phyloP scores from a whole-genome alignment of 2,888 invertebrate species.

The Volucella inflata region DNA sequence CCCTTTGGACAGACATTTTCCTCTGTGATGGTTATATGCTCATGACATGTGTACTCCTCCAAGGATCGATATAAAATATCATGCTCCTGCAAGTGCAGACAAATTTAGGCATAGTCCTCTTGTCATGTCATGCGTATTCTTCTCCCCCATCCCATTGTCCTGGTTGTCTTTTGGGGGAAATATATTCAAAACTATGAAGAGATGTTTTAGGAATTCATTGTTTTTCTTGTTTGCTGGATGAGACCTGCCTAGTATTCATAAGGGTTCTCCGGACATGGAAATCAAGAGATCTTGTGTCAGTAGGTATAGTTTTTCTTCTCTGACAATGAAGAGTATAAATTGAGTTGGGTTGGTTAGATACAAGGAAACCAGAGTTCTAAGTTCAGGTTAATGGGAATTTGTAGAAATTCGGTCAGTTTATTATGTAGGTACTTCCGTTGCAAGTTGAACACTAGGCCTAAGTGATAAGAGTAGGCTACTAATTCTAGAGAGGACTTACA shows the following conservation, averaged over 20 bases:
- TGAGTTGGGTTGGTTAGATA: too few species aligned
- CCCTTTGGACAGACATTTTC: background rate
- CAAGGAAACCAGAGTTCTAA: too few species aligned
- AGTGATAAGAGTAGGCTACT: too few species aligned
- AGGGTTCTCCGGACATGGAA: background rate
- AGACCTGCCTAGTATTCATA: background rate
- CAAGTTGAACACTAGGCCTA: too few species aligned
- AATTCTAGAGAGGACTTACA: too few species aligned
- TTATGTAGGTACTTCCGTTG: too few species aligned
- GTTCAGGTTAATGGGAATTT: too few species aligned
- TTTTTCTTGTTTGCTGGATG: background rate
- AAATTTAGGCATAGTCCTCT: conserved; percentile 16
- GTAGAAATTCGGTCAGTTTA: too few species aligned
- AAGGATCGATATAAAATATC: conserved; percentile 24
- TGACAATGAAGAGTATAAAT: too few species aligned
- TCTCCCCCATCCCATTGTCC: too few species aligned
- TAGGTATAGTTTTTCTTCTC: too few species aligned
- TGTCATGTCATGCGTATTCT: background rate
- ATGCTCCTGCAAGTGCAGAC: conserved; percentile 21
- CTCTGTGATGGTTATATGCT: background rate
- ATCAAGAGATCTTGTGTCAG: background rate
- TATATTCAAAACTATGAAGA: background rate
- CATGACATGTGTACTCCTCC: background rate
- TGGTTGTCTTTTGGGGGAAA: background rate
- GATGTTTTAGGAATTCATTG: background rate